Percentiles rank a stretch among this genome's conserved stretches.
phyloP scores from a whole-genome alignment of 2,888 invertebrate genomes.

The Reticulitermes lucifugus region DNA sequence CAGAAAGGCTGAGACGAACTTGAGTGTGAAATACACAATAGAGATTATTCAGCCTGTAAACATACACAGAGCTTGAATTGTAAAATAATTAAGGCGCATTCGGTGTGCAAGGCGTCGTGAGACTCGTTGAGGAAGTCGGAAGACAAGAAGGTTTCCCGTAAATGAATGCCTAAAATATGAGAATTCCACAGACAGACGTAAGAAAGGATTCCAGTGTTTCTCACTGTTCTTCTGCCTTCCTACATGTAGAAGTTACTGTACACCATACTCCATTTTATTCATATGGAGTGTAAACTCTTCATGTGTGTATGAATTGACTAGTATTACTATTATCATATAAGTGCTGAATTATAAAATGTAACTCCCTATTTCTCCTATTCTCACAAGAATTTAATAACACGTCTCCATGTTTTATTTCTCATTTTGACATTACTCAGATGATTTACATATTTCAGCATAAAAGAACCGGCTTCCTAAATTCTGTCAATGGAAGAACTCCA shows the following conservation, averaged over 20 bases:
- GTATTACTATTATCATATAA: too few species aligned
- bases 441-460: too few species aligned
- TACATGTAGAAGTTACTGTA: not conserved
- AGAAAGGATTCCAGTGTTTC: not conserved
- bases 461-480: too few species aligned
- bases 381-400: too few species aligned
- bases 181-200: not conserved
- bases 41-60: not conserved
- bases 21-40: conserved; percentile 5
- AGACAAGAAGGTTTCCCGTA: not conserved
- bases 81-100: not conserved
- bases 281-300: too few species aligned
- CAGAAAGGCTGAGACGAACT: not conserved
- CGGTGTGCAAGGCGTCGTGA: not conserved
- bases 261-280: too few species aligned
- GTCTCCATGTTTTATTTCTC: too few species aligned
- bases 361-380: too few species aligned
- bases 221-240: not conserved
- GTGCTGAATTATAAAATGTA: too few species aligned
- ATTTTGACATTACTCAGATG: too few species aligned
- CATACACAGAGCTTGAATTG: not conserved
- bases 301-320: too few species aligned
- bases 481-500: too few species aligned
- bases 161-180: not conserved
- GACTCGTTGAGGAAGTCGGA: not conserved